Conservation (phyloP, 2,888 invertebrate species). For the Meghimatium bilineatum region DNA sequence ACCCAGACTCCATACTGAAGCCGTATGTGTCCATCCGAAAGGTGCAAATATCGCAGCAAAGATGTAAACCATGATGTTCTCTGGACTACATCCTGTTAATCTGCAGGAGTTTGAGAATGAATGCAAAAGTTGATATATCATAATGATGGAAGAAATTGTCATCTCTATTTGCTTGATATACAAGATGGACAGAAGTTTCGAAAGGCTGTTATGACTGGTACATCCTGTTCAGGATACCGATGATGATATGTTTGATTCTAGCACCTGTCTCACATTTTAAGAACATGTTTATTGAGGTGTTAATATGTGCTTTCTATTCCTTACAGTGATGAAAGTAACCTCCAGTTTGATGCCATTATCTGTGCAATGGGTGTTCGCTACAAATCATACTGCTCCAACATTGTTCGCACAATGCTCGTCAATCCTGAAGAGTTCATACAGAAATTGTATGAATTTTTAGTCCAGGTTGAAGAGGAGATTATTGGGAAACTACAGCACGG, state of each 20-base stretch:
- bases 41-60: too few relatives aligned
- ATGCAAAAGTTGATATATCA: too few relatives aligned
- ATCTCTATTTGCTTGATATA: too few relatives aligned
- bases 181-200: too few relatives aligned
- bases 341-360: conserved; percentile 97
- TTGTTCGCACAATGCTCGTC: conserved; percentile 95
- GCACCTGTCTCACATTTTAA: background rate
- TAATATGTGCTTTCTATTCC: background rate
- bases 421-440: conserved; percentile 87
- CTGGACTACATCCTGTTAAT: too few relatives aligned
- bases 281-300: background rate
- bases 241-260: background rate
- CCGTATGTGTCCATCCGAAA: too few relatives aligned
- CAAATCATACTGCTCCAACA: conserved; percentile 98
- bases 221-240: too few relatives aligned
- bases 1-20: too few relatives aligned
- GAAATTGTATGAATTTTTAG: conserved; percentile 92
- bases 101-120: too few relatives aligned
- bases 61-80: too few relatives aligned
- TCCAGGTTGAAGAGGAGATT: conserved; percentile 92
- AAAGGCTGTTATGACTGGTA: too few relatives aligned
- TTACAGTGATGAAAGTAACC: conserved; percentile 90
- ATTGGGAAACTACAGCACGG: conserved; percentile 87
- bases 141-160: too few relatives aligned
- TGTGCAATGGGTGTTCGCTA: conserved; percentile 96